Conservation (phyloP, 2,797 vertebrate species). For the Smutsia gigantea region DNA sequence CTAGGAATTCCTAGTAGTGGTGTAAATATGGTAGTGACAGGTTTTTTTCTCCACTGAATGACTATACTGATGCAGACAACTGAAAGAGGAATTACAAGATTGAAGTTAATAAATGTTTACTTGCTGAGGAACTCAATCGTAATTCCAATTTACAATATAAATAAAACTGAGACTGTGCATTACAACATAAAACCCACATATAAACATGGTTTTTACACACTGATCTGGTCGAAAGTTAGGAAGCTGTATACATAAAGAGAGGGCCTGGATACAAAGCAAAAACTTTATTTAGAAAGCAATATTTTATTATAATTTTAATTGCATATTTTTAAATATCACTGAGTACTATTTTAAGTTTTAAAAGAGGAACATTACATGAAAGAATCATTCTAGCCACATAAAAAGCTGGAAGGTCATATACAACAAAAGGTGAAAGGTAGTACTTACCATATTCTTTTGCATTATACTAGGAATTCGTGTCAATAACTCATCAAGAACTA, state of each 20-base stretch:
- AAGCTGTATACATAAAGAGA: neutral
- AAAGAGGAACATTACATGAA: neutral
- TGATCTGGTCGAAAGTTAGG: neutral
- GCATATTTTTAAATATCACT: neutral
- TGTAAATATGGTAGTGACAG: conserved; percentile 59
- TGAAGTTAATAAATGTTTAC: conserved; percentile 73
- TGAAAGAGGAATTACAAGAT: conserved; percentile 75
- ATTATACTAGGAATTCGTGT: neutral
- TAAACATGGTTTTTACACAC: conserved; percentile 47
- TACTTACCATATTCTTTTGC: neutral
- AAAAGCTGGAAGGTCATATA: neutral
- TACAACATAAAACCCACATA: neutral
- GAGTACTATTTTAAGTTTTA: neutral
- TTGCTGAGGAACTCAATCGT: conserved; percentile 42
- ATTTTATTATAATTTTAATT: neutral
- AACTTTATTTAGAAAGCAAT: conserved; percentile 37
- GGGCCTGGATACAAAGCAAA: neutral
- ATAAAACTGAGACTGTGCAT: neutral
- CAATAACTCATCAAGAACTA: neutral
- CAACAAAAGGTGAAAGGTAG: neutral
- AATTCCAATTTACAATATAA: neutral
- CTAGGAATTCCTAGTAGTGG: conserved; percentile 70
- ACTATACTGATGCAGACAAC: conserved; percentile 32
- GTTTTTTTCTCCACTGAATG: conserved; percentile 60
- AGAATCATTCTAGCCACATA: neutral